Evolutionary conservation across 2,888 invertebrate genomes (phyloP), one percentile per base, ranked within the genome.

Genomic region (Thymelicus sylvestris): DNA sequence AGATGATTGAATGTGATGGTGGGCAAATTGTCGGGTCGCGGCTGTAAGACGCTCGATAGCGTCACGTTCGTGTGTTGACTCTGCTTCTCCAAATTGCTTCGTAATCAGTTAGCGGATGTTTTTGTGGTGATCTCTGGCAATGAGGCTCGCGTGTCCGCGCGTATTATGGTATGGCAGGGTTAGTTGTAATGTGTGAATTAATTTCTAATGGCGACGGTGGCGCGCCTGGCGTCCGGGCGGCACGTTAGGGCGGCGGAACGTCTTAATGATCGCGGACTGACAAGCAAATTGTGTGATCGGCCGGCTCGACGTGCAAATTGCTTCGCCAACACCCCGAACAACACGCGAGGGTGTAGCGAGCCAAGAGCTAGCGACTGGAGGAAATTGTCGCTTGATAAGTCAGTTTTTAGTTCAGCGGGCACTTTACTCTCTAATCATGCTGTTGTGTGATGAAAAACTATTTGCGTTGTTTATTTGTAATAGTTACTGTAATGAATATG

Each of bases 1-100:
- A 87, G 91, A 86, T 90, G 91, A 92, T 92, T 92, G 93, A 93
- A 93, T 92, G 90, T 87, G 92, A 91, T 92, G 88, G 91, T 83
- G 85, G 83, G 82, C 85, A 87, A 89, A 90, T 91, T 89, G 88
- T 84, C 80, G 83, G 86, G 79, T 82, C 77, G 75, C 73, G 78
- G 76, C 73, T 72, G 73, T 62, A 73, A 73, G 74, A 72, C 38
- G 57, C 15, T 75, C 75, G 78, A 74, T 75, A 77, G 76, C 79
- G 80, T 83, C 86, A 90, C 88, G 89, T 91, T 80, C 77, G 80
- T 82, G 79, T 89, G 87, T 86, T 86, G 86, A 85, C 78, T 83
- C 83, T 78, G 80, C 82, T 81, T 80, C 72, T 78, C 77, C 82
- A 85, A 86, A 87, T 90, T 85, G 86, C 83, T 81, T 83, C 81